Evolutionary conservation across 37 sponge, comb jelly and placozoan genomes (phyloP).

Genomic region (Tethya wilhelma): DNA sequence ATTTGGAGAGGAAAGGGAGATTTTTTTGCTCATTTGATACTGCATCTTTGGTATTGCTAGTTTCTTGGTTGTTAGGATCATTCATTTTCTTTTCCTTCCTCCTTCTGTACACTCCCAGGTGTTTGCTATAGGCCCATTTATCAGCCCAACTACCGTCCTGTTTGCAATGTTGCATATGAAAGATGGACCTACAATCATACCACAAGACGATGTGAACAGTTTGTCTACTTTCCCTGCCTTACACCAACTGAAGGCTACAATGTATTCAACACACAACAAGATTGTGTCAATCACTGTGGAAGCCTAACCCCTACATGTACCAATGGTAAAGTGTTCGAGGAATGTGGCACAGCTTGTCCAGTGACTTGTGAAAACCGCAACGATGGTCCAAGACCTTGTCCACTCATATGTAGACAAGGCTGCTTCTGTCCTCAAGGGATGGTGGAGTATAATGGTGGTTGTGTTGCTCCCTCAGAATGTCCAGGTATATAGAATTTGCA

Average conservation of each 20-base stretch:
- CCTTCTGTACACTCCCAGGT: neutral
- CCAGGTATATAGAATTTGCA: no score
- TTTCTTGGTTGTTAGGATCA: no score
- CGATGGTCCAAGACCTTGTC: neutral
- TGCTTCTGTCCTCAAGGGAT: neutral
- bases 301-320: no score
- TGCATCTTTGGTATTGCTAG: no score
- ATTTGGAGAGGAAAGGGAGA: no score
- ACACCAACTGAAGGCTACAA: neutral
- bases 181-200: constrained; percentile 12
- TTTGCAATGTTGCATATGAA: neutral
- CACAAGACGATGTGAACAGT: neutral
- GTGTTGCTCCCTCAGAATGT: no score
- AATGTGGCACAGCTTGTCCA: neutral
- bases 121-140: no score
- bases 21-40: no score
- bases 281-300: neutral
- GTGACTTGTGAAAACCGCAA: neutral
- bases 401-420: neutral
- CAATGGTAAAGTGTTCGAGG: neutral
- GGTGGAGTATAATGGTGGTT: neutral
- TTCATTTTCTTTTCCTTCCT: no score
- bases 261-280: neutral
- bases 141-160: no score
- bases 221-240: neutral